Evolutionary conservation across 2,888 invertebrate species (phyloP).

Genomic region (Ornithoptera priamus): DNA sequence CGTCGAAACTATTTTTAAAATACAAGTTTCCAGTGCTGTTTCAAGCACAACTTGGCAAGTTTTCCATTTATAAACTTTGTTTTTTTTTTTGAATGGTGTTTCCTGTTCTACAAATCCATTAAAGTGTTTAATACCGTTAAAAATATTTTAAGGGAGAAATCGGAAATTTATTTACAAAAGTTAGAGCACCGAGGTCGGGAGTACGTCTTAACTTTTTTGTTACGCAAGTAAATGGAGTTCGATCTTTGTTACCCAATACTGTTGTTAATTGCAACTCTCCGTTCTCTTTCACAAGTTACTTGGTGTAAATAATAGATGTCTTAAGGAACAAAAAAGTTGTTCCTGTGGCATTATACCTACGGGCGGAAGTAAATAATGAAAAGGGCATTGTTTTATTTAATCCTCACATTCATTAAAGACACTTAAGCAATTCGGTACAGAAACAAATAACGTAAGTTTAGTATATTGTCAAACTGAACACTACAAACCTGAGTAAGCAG

Average conservation of each 20-base stretch:
- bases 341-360: not conserved
- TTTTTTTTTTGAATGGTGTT: constrained; percentile 13
- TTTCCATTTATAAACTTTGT: constrained; percentile 21
- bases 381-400: not conserved
- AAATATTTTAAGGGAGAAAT: not conserved
- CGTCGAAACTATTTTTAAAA: constrained; percentile 28
- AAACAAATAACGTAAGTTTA: no score
- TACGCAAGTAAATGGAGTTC: not conserved
- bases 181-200: not conserved
- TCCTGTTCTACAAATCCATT: constrained; percentile 8
- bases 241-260: not conserved
- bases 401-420: no score
- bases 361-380: not conserved
- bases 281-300: not conserved
- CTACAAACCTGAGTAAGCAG: no score
- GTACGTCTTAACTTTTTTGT: not conserved
- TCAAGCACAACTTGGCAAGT: constrained; percentile 25
- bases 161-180: not conserved
- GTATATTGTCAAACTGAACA: no score
- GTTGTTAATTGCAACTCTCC: not conserved
- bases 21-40: constrained; percentile 26
- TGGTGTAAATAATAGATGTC: not conserved
- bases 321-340: not conserved
- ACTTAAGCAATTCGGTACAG: no score
- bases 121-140: constrained; percentile 1